Percentiles rank a stretch among this genome's conserved stretches.
Conservation (phyloP, 2,113 vertebrate species). For the Cyphomyrus discorhynchus region DNA sequence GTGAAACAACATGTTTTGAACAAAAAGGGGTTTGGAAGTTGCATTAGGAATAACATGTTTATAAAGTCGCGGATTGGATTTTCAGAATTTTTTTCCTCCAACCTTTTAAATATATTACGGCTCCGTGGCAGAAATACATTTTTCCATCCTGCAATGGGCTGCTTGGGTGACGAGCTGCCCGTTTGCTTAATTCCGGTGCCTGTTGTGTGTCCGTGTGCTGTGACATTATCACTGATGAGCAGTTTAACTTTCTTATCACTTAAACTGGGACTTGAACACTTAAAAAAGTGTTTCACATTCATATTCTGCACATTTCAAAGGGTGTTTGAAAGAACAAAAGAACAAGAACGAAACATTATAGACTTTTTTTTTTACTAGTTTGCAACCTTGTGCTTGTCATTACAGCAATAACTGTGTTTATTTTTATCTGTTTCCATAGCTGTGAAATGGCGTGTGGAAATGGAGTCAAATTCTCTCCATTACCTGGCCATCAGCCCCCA, state of each 20-base stretch:
- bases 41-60: conserved; percentile 6
- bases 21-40: conserved; percentile 14
- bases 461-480: not conserved
- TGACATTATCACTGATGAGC: conserved; percentile 1
- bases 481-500: not conserved
- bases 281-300: not conserved
- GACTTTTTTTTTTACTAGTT: not conserved
- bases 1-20: conserved; percentile 70
- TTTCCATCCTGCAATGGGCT: not conserved
- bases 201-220: not conserved
- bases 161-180: not conserved
- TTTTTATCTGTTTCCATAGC: conserved; percentile 1
- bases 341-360: not conserved
- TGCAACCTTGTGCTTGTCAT: not conserved
- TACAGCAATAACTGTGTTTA: not conserved
- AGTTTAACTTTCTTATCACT: not conserved
- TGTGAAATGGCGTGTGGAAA: not conserved
- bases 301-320: not conserved
- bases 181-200: not conserved
- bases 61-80: not conserved
- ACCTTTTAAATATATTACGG: not conserved
- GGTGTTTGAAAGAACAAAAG: not conserved
- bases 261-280: not conserved
- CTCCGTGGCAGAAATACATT: not conserved
- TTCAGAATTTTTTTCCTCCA: not conserved